Evolutionary conservation across 2,888 invertebrate species (phyloP).

Genomic region (Xestia xanthographa): DNA sequence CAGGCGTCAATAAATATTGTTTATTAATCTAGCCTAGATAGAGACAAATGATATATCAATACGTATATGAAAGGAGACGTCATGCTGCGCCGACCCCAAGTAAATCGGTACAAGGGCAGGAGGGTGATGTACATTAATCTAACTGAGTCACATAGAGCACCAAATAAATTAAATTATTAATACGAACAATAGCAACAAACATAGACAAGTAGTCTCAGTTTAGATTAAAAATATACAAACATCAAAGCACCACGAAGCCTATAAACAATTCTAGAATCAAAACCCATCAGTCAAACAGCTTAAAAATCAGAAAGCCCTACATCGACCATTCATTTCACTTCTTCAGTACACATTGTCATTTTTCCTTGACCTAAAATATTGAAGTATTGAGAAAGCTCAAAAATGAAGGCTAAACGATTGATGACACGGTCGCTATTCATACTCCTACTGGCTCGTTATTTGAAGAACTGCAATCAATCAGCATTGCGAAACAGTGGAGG

Average conservation of each 20-base stretch:
- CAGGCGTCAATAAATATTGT: not conserved
- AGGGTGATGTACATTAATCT: not conserved
- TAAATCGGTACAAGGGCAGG: not conserved
- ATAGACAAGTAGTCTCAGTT: not conserved
- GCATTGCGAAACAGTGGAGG: conserved; percentile 54
- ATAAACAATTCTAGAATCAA: conserved; percentile 12
- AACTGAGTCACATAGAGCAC: not conserved
- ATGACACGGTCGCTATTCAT: conserved; percentile 61
- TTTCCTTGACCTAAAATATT: conserved; percentile 60
- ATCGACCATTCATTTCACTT: conserved; percentile 34
- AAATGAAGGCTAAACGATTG: conserved; percentile 62
- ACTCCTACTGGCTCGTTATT: conserved; percentile 64
- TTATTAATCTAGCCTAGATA: too few relatives aligned
- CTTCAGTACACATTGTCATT: conserved; percentile 48
- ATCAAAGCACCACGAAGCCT: not conserved
- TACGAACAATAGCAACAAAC: not conserved
- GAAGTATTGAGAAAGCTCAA: conserved; percentile 57
- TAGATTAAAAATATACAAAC: not conserved
- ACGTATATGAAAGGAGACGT: not conserved
- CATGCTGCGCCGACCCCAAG: not conserved
- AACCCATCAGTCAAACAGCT: conserved; percentile 40
- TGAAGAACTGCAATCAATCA: conserved; percentile 57
- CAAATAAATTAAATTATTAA: not conserved
- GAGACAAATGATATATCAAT: not conserved
- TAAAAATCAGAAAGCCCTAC: conserved; percentile 37